phyloP scores from a whole-genome alignment of 2,888 invertebrate species.

The Timandra comae region DNA sequence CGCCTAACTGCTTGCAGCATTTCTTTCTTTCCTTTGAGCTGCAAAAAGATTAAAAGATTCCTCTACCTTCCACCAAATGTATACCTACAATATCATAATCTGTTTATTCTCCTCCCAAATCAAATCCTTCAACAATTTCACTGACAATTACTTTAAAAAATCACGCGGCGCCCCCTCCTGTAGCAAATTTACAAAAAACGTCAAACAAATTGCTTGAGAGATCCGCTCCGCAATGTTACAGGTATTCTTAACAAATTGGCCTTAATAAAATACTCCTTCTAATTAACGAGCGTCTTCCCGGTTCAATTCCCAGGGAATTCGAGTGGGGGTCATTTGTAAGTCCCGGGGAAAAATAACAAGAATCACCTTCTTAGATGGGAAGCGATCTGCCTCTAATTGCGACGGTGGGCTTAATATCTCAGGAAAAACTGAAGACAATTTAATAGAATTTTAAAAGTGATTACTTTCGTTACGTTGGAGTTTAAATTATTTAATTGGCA shows the following conservation, averaged over 20 bases:
- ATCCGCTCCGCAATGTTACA: conserved; percentile 26
- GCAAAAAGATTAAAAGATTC: no score
- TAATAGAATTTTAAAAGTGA: conserved; percentile 8
- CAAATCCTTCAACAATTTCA: conserved; percentile 20
- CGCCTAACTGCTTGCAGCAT: no score
- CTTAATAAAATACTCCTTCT: conserved; percentile 68
- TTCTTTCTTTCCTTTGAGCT: no score
- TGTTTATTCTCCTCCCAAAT: conserved; percentile 9
- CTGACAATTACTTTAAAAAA: conserved; percentile 23
- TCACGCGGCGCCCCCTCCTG: conserved; percentile 22
- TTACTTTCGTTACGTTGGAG: no score
- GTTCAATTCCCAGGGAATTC: conserved; percentile 20
- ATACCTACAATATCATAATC: conserved; percentile 1
- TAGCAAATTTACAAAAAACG: conserved; percentile 27
- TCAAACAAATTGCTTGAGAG: conserved; percentile 24
- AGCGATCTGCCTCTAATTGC: conserved; percentile 61
- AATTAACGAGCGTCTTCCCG: conserved; percentile 52
- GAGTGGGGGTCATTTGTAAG: conserved; percentile 16
- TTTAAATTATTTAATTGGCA: no score
- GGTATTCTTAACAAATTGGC: conserved; percentile 70
- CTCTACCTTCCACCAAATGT: background rate
- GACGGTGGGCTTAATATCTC: conserved; percentile 21
- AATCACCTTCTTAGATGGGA: conserved; percentile 60
- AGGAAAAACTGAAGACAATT: conserved; percentile 17
- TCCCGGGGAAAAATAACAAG: conserved; percentile 59